These are phyloP conservation scores for Pseudorectes ferrugineus DNA, from an alignment of 2,113 vertebrate species.

Conservation along the genomic window DNA sequence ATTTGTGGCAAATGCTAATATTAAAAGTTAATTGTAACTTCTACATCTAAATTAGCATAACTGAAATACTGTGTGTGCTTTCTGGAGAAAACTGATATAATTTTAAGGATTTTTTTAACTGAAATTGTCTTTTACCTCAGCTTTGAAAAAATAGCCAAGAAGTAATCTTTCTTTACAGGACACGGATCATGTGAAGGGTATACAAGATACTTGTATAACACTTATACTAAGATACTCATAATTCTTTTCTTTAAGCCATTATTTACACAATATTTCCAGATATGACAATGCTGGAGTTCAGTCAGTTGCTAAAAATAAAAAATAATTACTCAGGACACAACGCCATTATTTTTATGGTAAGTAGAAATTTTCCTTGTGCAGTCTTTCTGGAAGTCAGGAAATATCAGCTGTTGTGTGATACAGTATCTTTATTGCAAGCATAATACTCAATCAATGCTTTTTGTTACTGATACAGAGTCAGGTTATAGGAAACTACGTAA, in stretches of 20 bases:
- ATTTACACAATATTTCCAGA: not conserved
- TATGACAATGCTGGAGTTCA: not conserved
- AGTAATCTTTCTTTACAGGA: not conserved
- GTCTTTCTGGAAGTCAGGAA: not conserved
- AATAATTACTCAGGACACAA: not conserved
- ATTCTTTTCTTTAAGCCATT: not conserved
- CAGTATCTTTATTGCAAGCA: not conserved
- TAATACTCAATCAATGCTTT: not conserved
- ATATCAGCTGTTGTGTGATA: not conserved
- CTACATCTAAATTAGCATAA: not conserved
- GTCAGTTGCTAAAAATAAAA: not conserved
- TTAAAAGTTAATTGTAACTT: not conserved
- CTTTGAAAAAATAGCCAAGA: not conserved
- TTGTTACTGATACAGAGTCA: not conserved
- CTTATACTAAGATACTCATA: not conserved
- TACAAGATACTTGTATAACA: not conserved
- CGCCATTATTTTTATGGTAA: not conserved
- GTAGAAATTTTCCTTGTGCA: not conserved
- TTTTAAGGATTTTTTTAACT: not conserved
- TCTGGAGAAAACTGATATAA: not conserved
- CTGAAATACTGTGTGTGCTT: not conserved
- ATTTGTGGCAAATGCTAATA: not conserved
- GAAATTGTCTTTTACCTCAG: not conserved
- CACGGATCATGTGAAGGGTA: not conserved
- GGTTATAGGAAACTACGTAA: not conserved